Percentiles rank a stretch among this genome's conserved stretches.
These are phyloP conservation scores for Columba guinea DNA, from an alignment of 2,797 vertebrate genomes.

Conservation along the genomic window DNA sequence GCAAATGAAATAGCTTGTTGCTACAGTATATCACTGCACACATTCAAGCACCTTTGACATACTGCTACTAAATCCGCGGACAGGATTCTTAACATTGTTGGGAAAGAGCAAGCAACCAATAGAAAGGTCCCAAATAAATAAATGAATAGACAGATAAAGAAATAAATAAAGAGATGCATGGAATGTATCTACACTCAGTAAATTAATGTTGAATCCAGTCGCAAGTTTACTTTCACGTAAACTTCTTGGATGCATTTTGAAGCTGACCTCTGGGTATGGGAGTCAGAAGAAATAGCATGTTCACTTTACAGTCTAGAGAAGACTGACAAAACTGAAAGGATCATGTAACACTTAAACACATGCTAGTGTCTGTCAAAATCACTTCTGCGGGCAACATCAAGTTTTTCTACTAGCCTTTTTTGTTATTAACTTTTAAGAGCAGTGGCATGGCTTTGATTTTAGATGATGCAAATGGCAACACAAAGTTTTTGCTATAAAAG, in stretches of 20 bases:
- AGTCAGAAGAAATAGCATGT: slow-evolving; percentile 80
- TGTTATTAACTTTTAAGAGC: slow-evolving; percentile 75
- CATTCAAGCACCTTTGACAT: slow-evolving; percentile 55
- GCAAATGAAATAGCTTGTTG: slow-evolving; percentile 24
- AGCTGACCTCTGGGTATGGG: slow-evolving; percentile 80
- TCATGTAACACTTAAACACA: slow-evolving; percentile 88
- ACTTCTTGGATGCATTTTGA: slow-evolving; percentile 58
- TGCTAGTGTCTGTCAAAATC: slow-evolving; percentile 95
- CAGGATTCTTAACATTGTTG: slow-evolving; percentile 54
- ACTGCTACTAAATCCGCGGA: slow-evolving; percentile 47
- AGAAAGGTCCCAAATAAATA: not conserved
- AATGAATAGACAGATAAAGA: not conserved
- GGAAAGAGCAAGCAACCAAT: not conserved
- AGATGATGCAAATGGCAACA: slow-evolving; percentile 9
- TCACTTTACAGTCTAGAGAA: slow-evolving; percentile 84
- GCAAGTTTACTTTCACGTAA: slow-evolving; percentile 19
- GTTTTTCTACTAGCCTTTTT: slow-evolving; percentile 72
- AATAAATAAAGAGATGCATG: not conserved
- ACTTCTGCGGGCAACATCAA: slow-evolving; percentile 88
- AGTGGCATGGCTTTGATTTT: slow-evolving; percentile 27
- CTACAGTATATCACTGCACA: slow-evolving; percentile 13
- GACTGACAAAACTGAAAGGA: slow-evolving; percentile 83
- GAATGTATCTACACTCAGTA: not conserved
- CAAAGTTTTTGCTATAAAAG: slow-evolving; percentile 36
- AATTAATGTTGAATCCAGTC: not conserved